Conservation (phyloP, 2,113 vertebrate genomes). For the Lota lota region DNA sequence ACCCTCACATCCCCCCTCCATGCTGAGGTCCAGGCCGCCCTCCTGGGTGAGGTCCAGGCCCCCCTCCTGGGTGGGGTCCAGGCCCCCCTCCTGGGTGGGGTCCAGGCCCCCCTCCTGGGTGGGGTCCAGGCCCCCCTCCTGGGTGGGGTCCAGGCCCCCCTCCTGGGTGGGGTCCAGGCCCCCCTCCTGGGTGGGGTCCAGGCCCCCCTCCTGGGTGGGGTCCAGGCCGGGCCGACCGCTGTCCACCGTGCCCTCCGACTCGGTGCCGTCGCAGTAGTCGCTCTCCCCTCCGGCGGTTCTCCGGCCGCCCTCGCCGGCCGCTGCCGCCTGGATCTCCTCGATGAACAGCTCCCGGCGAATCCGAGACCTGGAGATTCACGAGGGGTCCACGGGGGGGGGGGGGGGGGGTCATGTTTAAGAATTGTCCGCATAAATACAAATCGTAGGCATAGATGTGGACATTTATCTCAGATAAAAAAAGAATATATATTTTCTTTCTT, state of each 20-base stretch:
- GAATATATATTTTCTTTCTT: no score
- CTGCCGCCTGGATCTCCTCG: conserved; percentile 87
- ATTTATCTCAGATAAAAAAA: no score
- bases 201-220: conserved; percentile 65
- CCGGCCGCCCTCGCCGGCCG: conserved; percentile 73
- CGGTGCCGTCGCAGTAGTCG: conserved; percentile 88
- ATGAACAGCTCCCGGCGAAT: conserved; percentile 89
- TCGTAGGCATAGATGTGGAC: no score
- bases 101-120: conserved; percentile 48
- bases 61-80: conserved; percentile 65
- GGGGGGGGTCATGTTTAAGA: neutral
- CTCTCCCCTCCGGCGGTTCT: conserved; percentile 78
- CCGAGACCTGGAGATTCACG: conserved; percentile 75
- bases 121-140: conserved; percentile 44
- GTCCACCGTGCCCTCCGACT: conserved; percentile 74
- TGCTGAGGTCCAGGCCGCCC: conserved; percentile 69
- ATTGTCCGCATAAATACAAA: no score
- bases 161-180: conserved; percentile 69
- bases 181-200: conserved; percentile 69
- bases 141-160: conserved; percentile 63
- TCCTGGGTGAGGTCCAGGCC: neutral
- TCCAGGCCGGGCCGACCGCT: conserved; percentile 49
- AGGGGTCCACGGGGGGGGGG: conserved; percentile 64
- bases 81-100: conserved; percentile 59
- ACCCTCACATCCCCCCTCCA: conserved; percentile 61